Conservation (phyloP, 2,888 invertebrate genomes). For the Mystacides longicornis region DNA sequence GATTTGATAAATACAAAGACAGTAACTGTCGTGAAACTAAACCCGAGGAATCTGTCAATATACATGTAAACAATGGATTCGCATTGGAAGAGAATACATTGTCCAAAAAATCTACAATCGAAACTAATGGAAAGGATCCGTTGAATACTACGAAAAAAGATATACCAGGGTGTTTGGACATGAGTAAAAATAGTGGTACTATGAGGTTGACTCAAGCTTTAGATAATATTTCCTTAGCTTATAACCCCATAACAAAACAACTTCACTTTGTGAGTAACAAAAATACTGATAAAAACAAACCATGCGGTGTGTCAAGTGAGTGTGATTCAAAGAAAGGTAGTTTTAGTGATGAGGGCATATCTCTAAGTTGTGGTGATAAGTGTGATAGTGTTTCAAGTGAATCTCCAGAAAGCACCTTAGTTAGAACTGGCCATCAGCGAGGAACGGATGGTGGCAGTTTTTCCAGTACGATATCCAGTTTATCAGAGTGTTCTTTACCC, state of each 20-base stretch:
- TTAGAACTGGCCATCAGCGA: slow-evolving; percentile 47
- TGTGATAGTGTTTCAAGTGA: slow-evolving; percentile 43
- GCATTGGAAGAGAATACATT: slow-evolving; percentile 6
- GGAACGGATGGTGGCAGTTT: slow-evolving; percentile 56
- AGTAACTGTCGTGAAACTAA: slow-evolving; percentile 5
- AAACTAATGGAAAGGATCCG: slow-evolving; percentile 2
- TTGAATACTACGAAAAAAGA: slow-evolving; percentile 1
- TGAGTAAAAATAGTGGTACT: slow-evolving; percentile 35
- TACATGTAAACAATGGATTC: slow-evolving; percentile 21
- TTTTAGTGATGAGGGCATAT: slow-evolving; percentile 48
- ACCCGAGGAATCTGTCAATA: slow-evolving; percentile 16
- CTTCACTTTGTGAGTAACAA: slow-evolving; percentile 48
- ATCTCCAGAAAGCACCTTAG: slow-evolving; percentile 45
- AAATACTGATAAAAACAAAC: slow-evolving; percentile 9
- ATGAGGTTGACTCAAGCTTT: slow-evolving; percentile 61
- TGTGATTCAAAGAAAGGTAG: slow-evolving; percentile 46
- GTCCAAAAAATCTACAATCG: no score
- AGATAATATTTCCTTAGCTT: slow-evolving; percentile 66
- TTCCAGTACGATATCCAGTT: slow-evolving; percentile 62
- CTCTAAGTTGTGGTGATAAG: slow-evolving; percentile 46
- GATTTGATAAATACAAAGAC: slow-evolving; percentile 18
- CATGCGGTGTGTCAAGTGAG: slow-evolving; percentile 30
- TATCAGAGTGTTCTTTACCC: slow-evolving; percentile 61
- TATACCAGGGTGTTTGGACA: slow-evolving; percentile 21
- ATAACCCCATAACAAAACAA: slow-evolving; percentile 67